Base-by-base conservation (phyloP, 1,140 invertebrate species). In the Wiebesia pumilae region DNA sequence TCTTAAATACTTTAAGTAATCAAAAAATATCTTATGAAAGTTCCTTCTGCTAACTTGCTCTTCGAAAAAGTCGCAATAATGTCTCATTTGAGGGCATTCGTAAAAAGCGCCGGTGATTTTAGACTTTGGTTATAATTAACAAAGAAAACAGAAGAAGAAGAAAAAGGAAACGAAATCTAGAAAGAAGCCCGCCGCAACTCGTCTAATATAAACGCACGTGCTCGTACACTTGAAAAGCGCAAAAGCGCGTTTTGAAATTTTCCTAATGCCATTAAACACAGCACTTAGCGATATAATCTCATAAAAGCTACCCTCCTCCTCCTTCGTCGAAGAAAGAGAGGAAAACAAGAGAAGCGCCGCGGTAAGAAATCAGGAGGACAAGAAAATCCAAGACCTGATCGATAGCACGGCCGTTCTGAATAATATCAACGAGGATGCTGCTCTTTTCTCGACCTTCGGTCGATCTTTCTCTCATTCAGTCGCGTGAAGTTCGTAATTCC, bases 401-500 rank as follows among this genome's bases (percentile, higher is more conserved):
- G 87, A 88, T 89, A 83, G 58, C 62, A 58, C 47, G 73, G 81
- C 71, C 35, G 84, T 80, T 58, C 43, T 35, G 51, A 71, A 84
- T 84, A 84, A 81, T 67, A 71, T 43, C 35, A 30, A 40, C 19
- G 83, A 47, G 75, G 71, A 73, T 27, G 58, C 51, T 67, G 73
- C 75, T 84, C 75, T 47, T 84, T 79, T 77, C 24, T 58, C n/a
- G 3, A 12, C 0, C 24, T 51, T n/a, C n/a, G n/a, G n/a, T 14
- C 2, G 40, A 1, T 38, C 51, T 21, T 38, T 33, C 75, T 47
- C 78, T 62, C 78, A 38, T 58, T 35, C 51, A 38, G 51, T 33
- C 47, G 47, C 81, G 43, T 71, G 38, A 84, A 84, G 43, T 87
- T 92, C 89, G 89, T 92, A 91, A 91, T 91, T 91, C 89, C 87